Base-by-base conservation (phyloP, 2,888 invertebrate species). In the Lordiphosa andalusiaca region DNA sequence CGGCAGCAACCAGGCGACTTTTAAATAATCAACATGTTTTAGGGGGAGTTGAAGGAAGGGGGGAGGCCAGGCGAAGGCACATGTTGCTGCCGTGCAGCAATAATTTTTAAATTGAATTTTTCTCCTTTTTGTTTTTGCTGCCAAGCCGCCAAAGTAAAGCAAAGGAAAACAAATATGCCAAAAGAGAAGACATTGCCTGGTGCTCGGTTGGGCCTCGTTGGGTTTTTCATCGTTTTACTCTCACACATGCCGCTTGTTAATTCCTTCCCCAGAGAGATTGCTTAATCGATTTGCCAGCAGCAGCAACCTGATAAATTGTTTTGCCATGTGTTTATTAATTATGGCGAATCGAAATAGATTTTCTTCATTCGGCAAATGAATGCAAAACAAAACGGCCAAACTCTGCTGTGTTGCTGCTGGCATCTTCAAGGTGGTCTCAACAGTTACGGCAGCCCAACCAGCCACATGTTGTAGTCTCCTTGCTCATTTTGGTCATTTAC, bases 71-170 rank as follows among this genome's bases (percentile, higher is more conserved):
- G 44, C 23, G 38, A 57, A 51, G 62, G 70, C 81, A 77, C 75
- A 78, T 76, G 76, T 76, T 76, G 84, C 81, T 64, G 64, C 56
- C 59, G 65, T 61, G 57, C 84, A 81, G 85, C 71, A 85, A 85
- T 86, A 84, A 78, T 75, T 85, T 84, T 80, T 80, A 86, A 86
- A 84, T 86, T 85, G 80, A 86, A 78, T 85, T 84, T 84, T 77
- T 85, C 67, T n/a, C n/a, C n/a, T n/a, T n/a, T n/a, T n/a, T n/a
- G n/a, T n/a, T n/a, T 64, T 41, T 49, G 44, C 33, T 42, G 49
- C 30, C 12, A 37, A 57, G 68, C 67, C 59, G 64, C 61, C 59
- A 62, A 71, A 57, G 41, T 39, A 49, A 56, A 21, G 51, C 53
- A 59, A 55, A 63, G 55, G 42, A 62, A 73, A 82, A 67, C 76